A percentile compares a stretch with the other conserved stretches of the same genome.
phyloP scores from a whole-genome alignment of 2,797 vertebrate species.

The Poeciliopsis infans region DNA sequence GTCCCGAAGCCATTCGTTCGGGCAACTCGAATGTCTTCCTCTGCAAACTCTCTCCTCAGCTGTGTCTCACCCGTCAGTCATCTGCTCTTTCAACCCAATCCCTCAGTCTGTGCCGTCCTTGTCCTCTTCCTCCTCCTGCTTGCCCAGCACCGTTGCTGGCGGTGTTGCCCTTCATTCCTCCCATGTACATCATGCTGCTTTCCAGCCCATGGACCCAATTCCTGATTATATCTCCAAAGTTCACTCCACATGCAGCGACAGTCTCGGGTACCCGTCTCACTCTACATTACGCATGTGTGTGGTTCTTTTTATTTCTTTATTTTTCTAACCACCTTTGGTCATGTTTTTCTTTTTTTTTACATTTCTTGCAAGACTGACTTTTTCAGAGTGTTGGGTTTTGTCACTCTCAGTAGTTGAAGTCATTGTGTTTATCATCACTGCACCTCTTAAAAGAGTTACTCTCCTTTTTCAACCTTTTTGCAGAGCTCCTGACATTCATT shows the following conservation, averaged over 20 bases:
- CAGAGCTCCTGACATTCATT: constrained; percentile 35
- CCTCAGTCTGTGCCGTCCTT: constrained; percentile 67
- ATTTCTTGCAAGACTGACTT: neutral
- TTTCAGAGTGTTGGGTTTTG: constrained; percentile 13
- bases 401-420: constrained; percentile 2
- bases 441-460: constrained; percentile 13
- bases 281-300: constrained; percentile 66
- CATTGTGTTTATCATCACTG: constrained; percentile 12
- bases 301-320: neutral
- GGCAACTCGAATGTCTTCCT: constrained; percentile 82
- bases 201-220: constrained; percentile 94
- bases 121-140: constrained; percentile 66
- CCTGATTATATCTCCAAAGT: constrained; percentile 87
- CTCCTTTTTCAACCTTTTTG: constrained; percentile 19
- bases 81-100: constrained; percentile 65
- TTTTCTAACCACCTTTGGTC: constrained; percentile 12
- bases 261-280: constrained; percentile 87
- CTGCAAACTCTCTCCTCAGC: constrained; percentile 81
- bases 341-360: neutral
- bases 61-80: constrained; percentile 77
- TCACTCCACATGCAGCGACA: constrained; percentile 78
- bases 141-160: constrained; percentile 65
- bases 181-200: constrained; percentile 87
- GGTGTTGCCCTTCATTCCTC: constrained; percentile 81
- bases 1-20: constrained; percentile 88